Base-by-base conservation (phyloP, 2,888 invertebrate genomes). In the Archips xylosteana region DNA sequence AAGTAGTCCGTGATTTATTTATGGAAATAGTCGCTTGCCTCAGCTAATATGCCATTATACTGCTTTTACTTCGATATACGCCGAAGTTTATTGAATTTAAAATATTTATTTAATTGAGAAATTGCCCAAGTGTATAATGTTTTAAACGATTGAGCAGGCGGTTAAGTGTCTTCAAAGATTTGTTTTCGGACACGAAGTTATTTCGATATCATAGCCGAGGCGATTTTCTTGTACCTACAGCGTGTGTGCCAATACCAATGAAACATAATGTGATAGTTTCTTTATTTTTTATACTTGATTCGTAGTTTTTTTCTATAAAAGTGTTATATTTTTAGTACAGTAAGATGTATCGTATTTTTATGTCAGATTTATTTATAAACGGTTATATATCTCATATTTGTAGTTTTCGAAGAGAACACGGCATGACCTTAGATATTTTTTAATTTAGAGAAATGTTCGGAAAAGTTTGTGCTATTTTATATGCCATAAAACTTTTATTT, bases 221-320 rank as follows among this genome's bases (percentile, higher is more conserved):
- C 51, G 51, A 54, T 15, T 9, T 51, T 51, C 12, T 23, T 23
- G 15, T 15, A 34, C 63, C 64, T 67, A 67, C 51, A 66, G 62
- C 72, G 47, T 63, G 72, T 63, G 72, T 72, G 72, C 72, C 66
- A 67, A 69, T 67, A 76, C 70, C 70, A 75, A 71, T 75, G 68
- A 71, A 72, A 62, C 62, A 49, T 63, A 62, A 68, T 72, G 72
- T 76, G 72, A 73, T 75, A 57, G 65, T 75, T 76, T 73, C 73
- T 63, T 71, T 74, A 71, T 75, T 57, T 62, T 23, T 66, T 62
- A 62, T 23, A 57, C 72, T 63, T 61, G 54, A 62, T 72, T 51
- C 60, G 57, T 72, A 59, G n/a, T 49, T 49, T 13, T 49, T 54
- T 54, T 54, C 62, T 42, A 57, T 36, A n/a, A 3, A 72, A 47